A percentile compares a stretch with the other conserved stretches of the same genome.
Conservation (phyloP, 2,888 invertebrate species). For the Orthonevra nobilis region DNA sequence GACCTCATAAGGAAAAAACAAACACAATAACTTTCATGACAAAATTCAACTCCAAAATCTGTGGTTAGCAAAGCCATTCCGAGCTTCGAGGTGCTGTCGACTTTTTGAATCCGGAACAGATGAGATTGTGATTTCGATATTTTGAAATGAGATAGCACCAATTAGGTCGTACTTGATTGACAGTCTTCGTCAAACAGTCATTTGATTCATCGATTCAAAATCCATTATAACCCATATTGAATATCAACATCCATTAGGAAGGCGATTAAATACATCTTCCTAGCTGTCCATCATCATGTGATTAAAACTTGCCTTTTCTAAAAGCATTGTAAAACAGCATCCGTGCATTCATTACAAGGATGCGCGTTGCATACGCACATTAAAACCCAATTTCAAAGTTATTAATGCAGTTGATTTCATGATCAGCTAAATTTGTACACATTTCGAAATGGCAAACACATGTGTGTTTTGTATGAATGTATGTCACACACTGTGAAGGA, state of each 20-base stretch:
- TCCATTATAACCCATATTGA: constrained; percentile 15
- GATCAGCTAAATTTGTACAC: background rate
- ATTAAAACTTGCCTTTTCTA: background rate
- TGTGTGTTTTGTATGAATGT: background rate
- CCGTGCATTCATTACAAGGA: constrained; percentile 1
- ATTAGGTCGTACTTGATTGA: no score
- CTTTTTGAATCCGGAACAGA: no score
- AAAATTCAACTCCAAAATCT: no score
- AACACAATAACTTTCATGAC: no score
- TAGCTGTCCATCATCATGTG: background rate
- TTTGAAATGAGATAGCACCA: no score
- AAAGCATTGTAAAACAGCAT: background rate
- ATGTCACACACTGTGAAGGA: background rate
- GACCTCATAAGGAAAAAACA: no score
- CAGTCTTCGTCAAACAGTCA: no score
- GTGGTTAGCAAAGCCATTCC: no score
- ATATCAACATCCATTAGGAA: constrained; percentile 25
- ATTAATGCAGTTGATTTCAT: constrained; percentile 11
- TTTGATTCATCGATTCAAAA: constrained; percentile 5
- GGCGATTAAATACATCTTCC: background rate
- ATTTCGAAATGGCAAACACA: constrained; percentile 36
- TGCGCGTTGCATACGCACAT: constrained; percentile 23
- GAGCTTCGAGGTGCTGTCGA: no score
- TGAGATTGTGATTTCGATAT: no score
- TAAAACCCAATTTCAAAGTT: constrained; percentile 5